phyloP scores from a whole-genome alignment of 2,113 vertebrate species.

The Podarcis muralis region DNA sequence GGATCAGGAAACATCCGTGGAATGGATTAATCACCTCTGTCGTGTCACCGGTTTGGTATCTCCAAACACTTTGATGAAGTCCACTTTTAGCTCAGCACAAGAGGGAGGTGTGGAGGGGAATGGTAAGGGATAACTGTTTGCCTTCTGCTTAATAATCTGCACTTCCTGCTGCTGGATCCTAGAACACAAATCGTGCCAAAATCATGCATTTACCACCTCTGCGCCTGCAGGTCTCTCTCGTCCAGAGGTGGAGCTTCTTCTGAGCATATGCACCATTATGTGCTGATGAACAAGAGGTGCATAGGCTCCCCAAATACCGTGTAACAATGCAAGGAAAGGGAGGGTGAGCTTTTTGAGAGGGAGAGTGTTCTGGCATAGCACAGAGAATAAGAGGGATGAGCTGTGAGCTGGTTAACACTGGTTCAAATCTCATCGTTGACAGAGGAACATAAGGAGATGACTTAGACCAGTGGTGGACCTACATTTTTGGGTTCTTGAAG shows the following conservation, averaged over 20 bases:
- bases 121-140: neutral
- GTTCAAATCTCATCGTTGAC: neutral
- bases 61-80: neutral
- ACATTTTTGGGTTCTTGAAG: too few relatives aligned
- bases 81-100: neutral
- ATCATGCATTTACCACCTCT: neutral
- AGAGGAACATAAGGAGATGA: neutral
- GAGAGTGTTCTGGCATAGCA: neutral
- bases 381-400: neutral
- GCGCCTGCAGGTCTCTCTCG: neutral
- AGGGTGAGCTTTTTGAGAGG: neutral
- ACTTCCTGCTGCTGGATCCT: neutral
- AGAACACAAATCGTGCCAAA: neutral
- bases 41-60: neutral
- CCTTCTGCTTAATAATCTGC: neutral
- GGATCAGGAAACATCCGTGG: constrained; percentile 27
- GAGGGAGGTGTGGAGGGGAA: neutral
- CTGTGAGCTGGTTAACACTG: neutral
- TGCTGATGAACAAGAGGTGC: neutral
- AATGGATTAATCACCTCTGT: neutral
- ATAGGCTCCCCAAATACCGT: neutral
- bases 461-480: too few relatives aligned
- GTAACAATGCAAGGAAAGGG: neutral
- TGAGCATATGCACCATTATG: neutral
- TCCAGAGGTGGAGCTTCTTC: too few relatives aligned